Conservation (phyloP, 2,888 invertebrate species). For the Cheilosia pagana region DNA sequence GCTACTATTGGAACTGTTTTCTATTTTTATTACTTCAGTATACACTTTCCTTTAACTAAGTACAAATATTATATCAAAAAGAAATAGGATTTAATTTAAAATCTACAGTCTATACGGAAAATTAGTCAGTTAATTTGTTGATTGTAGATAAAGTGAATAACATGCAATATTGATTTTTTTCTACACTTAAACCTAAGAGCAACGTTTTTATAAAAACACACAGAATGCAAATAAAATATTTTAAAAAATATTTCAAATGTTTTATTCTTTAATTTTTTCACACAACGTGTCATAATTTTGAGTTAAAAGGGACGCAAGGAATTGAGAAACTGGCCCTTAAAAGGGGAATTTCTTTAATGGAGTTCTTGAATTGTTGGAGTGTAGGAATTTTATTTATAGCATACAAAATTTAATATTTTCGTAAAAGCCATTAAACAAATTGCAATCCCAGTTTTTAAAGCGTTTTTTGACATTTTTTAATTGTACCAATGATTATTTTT, state of each 20-base stretch:
- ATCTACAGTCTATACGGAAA: constrained; percentile 36
- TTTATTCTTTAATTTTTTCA: neutral
- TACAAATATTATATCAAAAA: constrained; percentile 60
- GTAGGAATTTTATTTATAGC: no score
- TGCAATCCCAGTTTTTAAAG: no score
- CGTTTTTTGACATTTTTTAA: no score
- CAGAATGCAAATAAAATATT: constrained; percentile 49
- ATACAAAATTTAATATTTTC: no score
- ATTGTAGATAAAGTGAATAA: constrained; percentile 30
- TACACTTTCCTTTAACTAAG: constrained; percentile 48
- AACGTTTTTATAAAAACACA: constrained; percentile 70
- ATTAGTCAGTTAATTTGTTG: constrained; percentile 40
- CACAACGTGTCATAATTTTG: no score
- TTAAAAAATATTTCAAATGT: constrained; percentile 24
- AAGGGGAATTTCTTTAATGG: no score
- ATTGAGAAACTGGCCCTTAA: no score
- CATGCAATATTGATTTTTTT: constrained; percentile 31
- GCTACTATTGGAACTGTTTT: constrained; percentile 15
- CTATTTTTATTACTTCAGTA: constrained; percentile 11
- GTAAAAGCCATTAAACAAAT: no score
- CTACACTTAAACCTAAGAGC: constrained; percentile 66
- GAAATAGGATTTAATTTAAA: constrained; percentile 44
- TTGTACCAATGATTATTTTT: no score
- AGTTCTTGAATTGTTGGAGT: no score
- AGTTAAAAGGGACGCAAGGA: no score